Base-by-base conservation (phyloP, 1,140 invertebrate genomes). In the Tetranychus urticae region DNA sequence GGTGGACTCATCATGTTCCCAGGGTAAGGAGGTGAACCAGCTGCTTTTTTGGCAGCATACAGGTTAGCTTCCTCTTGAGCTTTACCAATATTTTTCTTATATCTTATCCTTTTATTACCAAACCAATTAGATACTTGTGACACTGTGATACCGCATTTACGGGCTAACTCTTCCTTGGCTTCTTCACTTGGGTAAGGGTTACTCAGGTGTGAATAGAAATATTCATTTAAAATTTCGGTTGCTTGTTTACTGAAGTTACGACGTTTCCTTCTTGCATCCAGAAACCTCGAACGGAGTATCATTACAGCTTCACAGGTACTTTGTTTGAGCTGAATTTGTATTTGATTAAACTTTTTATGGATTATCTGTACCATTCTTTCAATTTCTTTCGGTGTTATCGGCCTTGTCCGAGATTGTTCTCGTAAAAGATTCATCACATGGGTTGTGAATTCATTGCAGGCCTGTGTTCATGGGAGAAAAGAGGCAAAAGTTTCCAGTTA, bases 81-180 rank as follows among this genome's bases (percentile, higher is more conserved):
- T 77, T 99, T 99, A 65, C 93, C 92, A 66, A 99, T 98, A 75
- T 99, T 99, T 78, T 99, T 99, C 83, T 99, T 99, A 77, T 99
- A 99, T 70, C 96, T 83, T 78, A 99, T 99, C 71, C 96, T 82
- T 74, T 99, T 99, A 77, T 99, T 99, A 65, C 96, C 96, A 73
- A 99, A 99, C 96, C 96, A 99, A 80, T 92, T 93, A 61, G 88
- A 92, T 74, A 85, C 83, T 78, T 89, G 85, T 69, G 88, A 89
- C 34, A 99, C 92, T 47, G 94, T 98, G 71, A 99, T 98, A 69
- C 90, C 88, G 76, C 96, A 99, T 74, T 97, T 97, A 71, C 92
- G 80, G n/a, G 96, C 96, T 71, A 99, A 76, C 73, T 98, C 94
- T 76, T 99, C 96, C 75, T 99, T 99, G 55, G 93, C 93, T 76